Evolutionary conservation across 2,797 vertebrate species (phyloP).

Genomic region (Paguma larvata): DNA sequence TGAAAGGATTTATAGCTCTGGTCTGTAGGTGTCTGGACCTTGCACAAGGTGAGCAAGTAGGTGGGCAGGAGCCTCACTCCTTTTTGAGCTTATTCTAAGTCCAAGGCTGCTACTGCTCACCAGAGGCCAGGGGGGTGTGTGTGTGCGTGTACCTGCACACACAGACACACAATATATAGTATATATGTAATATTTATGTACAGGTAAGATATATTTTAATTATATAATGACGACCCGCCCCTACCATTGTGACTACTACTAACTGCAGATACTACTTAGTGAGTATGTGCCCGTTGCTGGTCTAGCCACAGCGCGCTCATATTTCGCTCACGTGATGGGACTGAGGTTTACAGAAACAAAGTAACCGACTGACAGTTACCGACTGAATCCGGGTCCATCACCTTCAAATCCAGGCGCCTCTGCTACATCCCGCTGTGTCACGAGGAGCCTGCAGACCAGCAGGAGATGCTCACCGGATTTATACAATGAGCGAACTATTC

Average conservation of each 20-base stretch:
- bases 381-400: background rate
- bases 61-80: background rate
- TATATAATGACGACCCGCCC: background rate
- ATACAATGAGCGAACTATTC: background rate
- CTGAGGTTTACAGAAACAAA: background rate
- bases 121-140: background rate
- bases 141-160: fast-evolving
- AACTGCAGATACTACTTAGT: background rate
- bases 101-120: background rate
- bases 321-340: background rate
- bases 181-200: fast-evolving
- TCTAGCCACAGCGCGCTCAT: background rate
- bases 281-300: background rate
- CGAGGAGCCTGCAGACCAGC: background rate
- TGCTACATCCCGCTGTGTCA: fast-evolving
- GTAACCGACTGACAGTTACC: background rate
- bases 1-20: background rate
- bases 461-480: no score
- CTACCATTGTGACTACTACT: background rate
- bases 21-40: background rate
- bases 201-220: background rate
- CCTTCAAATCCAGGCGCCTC: background rate
- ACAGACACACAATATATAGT: fast-evolving
- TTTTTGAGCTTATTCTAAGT: background rate
- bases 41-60: background rate